Evolutionary conservation across 2,113 vertebrate genomes (phyloP).

Genomic region (Tricholaema leucomelas): DNA sequence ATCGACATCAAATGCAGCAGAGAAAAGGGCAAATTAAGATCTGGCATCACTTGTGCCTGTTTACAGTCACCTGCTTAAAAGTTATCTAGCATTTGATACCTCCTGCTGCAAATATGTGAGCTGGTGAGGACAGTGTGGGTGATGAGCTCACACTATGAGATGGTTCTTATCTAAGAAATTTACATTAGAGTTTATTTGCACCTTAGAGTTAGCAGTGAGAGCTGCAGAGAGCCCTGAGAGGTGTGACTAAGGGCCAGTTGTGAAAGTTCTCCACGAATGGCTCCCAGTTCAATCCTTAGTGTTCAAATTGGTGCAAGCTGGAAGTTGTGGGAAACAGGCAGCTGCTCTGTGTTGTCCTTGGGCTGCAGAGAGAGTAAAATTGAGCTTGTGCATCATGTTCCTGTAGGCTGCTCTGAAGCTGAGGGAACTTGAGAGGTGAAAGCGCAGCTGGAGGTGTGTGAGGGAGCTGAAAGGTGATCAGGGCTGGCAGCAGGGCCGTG

Average conservation of each 20-base stretch:
- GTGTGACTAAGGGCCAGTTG: accelerated
- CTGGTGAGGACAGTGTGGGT: not conserved
- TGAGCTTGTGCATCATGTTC: not conserved
- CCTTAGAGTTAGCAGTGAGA: not conserved
- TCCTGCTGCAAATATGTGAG: accelerated
- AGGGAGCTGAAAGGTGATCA: not conserved
- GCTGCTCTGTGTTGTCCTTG: not conserved
- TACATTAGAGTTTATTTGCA: not conserved
- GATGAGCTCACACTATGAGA: accelerated
- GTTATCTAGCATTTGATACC: not conserved
- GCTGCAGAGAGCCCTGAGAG: not conserved
- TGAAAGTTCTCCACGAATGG: not conserved
- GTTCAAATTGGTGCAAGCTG: not conserved
- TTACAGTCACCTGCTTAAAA: not conserved
- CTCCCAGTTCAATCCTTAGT: not conserved
- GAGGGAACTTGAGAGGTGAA: not conserved
- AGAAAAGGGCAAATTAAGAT: not conserved
- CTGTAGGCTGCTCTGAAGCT: not conserved
- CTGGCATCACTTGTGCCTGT: not conserved
- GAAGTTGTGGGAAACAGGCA: not conserved
- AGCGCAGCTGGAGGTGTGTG: accelerated
- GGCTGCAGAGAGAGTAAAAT: accelerated
- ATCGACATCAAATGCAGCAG: not conserved
- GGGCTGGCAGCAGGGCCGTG: not conserved
- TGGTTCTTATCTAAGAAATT: accelerated